Evolutionary conservation across 2,797 vertebrate species (phyloP), one percentile per base, ranked within the genome.

Genomic region (Gallinago solitaria): DNA sequence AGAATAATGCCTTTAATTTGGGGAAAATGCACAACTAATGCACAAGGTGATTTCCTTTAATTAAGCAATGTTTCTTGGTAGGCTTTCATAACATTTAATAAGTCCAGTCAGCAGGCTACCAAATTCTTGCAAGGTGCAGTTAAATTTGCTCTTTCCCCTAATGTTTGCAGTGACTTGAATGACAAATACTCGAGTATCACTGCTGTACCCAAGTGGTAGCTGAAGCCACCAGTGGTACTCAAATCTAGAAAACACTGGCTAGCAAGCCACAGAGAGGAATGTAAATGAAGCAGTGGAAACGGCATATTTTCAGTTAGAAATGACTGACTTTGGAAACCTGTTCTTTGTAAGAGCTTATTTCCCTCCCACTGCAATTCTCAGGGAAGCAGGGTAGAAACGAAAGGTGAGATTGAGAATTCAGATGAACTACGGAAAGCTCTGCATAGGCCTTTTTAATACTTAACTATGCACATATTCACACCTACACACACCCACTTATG

Each of bases 401-500:
- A 74, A 86, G 28, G 15, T 3, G 16, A 83, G 39, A 81, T 9
- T 54, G 65, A 65, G 78, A 87, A 82, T 48, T 84, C 47, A 87
- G 33, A 69, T 9, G 27, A 89, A 45, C 3, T 6, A 11, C 64
- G 6, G 25, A 50, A 64, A 81, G 47, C 30, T 68, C 54, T 88
- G 28, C 19, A 20, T 10, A 54, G 18, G 16, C 24, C 27, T 68
- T 90, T 65, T 43, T 41, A 17, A 17, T 41, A 14, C 20, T 87
- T 64, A 53, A 53, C 24, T 71, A 21, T 2, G 6, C n/a, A 32
- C 7, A 3, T n/a, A 59, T 54, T 81, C n/a, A 67, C 16, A 54
- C 0, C 0, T 43, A 14, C 27, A 50, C 10, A 28, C 33, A 16
- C 10, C 24, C 45, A 9, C 13, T 17, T n/a, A 33, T 8, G 19